Evolutionary conservation across 2,888 invertebrate genomes (phyloP).

Genomic region (Dichetophora obliterata): DNA sequence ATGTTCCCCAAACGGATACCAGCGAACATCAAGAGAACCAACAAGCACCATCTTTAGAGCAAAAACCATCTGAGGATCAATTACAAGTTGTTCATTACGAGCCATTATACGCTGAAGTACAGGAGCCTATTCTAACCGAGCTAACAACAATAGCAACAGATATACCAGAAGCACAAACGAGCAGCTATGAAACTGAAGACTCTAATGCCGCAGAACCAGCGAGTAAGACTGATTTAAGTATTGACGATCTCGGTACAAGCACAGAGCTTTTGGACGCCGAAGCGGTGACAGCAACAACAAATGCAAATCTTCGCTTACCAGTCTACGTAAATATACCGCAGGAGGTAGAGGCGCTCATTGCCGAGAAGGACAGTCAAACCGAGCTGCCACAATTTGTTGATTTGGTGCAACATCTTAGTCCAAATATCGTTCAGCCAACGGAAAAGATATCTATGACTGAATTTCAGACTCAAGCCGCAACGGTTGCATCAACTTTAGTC

Average conservation of each 20-base stretch:
- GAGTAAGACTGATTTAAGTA: neutral
- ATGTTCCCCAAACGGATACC: neutral
- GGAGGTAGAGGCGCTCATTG: slow-evolving; percentile 51
- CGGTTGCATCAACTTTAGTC: slow-evolving; percentile 67
- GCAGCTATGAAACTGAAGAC: slow-evolving; percentile 36
- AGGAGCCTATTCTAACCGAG: slow-evolving; percentile 54
- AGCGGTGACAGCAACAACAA: too few species aligned
- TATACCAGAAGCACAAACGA: neutral
- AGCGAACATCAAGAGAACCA: neutral
- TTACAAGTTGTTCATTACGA: slow-evolving; percentile 47
- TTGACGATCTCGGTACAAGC: too few species aligned
- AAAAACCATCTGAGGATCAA: neutral
- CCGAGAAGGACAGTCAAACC: slow-evolving; percentile 48
- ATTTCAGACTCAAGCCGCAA: slow-evolving; percentile 67
- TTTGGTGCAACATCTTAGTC: slow-evolving; percentile 58
- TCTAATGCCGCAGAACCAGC: neutral
- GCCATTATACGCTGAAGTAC: slow-evolving; percentile 52
- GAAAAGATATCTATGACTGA: slow-evolving; percentile 65
- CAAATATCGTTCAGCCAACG: slow-evolving; percentile 57
- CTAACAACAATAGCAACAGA: slow-evolving; percentile 50
- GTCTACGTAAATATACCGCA: slow-evolving; percentile 48
- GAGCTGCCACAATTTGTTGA: slow-evolving; percentile 57
- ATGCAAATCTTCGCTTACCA: slow-evolving; percentile 46
- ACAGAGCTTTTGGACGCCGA: too few species aligned
- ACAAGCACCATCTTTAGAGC: too few species aligned